Evolutionary conservation across 2,888 invertebrate species (phyloP), one percentile per base, ranked within the genome.

Genomic region (Acanthopleura granulata): DNA sequence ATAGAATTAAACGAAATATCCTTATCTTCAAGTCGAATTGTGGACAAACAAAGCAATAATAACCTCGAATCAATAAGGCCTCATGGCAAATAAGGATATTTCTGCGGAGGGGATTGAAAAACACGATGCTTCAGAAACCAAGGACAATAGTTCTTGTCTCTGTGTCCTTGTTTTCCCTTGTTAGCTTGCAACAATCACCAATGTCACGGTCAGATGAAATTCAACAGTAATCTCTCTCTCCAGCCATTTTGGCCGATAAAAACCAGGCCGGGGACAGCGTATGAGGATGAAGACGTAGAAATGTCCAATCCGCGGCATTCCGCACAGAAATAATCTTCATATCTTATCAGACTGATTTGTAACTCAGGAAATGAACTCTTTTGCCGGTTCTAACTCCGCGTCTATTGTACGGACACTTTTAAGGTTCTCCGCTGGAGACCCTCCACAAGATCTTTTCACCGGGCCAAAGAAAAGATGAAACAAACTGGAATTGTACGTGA

Each of bases 311-410:
- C 40, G 40, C 9, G 40, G 40, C 57, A 57, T 57, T 57, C 57
- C 40, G 57, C 22, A n/a, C n/a, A 57, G 22, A 57, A 57, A 57
- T 57, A 57, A 57, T 57, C 57, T 57, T 57, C 57, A 57, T 57
- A 57, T 57, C 57, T 57, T 57, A n/a, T 57, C 57, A 18, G 40
- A 40, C 40, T 40, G 40, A 40, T 40, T 40, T 40, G 40, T 40
- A n/a, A 18, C 57, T 18, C 57, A 57, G 57, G 57, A 57, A 57
- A 57, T 57, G 57, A 57, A 57, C 22, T 57, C 22, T 12, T 57
- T 57, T 57, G 18, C 22, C n/a, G 57, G 22, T n/a, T 57, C n/a
- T 57, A 57, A 22, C 57, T n/a, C n/a, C n/a, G 12, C 18, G 22
- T 57, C 22, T 22, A 57, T 57, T 57, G n/a, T 57, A 57, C 22